These are phyloP conservation scores for Drosophila histrio DNA, from an alignment of 2,888 invertebrate genomes.

Conservation along the genomic window DNA sequence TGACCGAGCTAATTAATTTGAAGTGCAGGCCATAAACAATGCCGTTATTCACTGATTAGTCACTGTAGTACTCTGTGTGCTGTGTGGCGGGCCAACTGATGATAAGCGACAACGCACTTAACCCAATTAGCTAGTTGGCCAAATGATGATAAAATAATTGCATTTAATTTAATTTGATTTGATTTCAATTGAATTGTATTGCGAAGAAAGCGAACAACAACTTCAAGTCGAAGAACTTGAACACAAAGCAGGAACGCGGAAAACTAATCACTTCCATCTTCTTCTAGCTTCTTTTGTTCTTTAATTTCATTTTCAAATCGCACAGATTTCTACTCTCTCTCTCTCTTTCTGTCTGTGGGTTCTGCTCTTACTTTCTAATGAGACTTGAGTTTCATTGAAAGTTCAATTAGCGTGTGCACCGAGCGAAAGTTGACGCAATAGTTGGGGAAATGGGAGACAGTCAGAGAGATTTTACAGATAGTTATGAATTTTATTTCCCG, in stretches of 20 bases:
- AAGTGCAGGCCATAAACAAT: constrained; percentile 46
- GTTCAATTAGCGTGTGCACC: constrained; percentile 72
- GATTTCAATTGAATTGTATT: constrained; percentile 36
- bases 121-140: constrained; percentile 71
- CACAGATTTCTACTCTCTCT: constrained; percentile 43
- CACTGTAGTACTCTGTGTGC: constrained; percentile 29
- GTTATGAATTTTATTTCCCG: background rate
- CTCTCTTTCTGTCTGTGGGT: constrained; percentile 29
- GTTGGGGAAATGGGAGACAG: constrained; percentile 14
- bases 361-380: constrained; percentile 76
- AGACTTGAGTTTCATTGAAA: constrained; percentile 72
- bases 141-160: constrained; percentile 75
- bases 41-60: constrained; percentile 54
- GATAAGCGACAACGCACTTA: constrained; percentile 70
- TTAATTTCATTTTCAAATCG: constrained; percentile 61
- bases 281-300: constrained; percentile 39
- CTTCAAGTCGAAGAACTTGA: constrained; percentile 1
- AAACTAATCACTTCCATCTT: constrained; percentile 57
- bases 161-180: constrained; percentile 74
- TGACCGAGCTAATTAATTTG: constrained; percentile 54
- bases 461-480: constrained; percentile 17
- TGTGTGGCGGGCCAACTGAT: constrained; percentile 35
- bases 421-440: constrained; percentile 71
- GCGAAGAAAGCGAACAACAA: constrained; percentile 6
- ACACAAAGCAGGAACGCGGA: constrained; percentile 35